phyloP scores from a whole-genome alignment of 2,113 vertebrate genomes.

The Electrona antarctica region DNA sequence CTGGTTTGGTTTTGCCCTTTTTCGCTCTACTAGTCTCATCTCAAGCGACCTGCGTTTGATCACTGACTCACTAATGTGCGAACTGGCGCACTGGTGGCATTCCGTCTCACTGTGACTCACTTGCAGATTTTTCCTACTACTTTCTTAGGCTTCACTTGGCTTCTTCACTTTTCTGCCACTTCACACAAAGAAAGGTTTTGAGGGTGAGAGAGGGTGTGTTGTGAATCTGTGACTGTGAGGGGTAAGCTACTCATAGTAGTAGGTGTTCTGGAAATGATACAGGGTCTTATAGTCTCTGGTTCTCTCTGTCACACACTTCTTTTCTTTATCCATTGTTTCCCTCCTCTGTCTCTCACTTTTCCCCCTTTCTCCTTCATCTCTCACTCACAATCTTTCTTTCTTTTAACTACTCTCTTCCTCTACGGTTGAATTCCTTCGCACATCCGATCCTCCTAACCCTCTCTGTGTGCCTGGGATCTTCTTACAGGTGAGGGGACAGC shows the following conservation, averaged over 20 bases:
- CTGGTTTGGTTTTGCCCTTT: conserved; percentile 30
- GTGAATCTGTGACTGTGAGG: no score
- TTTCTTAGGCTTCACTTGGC: conserved; percentile 48
- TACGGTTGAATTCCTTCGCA: conserved; percentile 75
- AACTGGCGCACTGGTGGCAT: conserved; percentile 39
- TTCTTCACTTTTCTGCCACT: conserved; percentile 15
- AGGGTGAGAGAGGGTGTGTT: conserved; percentile 47
- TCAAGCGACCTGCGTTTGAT: background rate
- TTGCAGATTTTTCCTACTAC: conserved; percentile 3
- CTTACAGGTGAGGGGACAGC: conserved; percentile 72
- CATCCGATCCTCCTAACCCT: conserved; percentile 72
- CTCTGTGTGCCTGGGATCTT: conserved; percentile 57
- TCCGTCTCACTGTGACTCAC: conserved; percentile 25
- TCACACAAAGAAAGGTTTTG: conserved; percentile 46
- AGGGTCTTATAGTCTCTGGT: conserved; percentile 4
- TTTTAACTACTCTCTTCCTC: conserved; percentile 33
- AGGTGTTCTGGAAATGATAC: no score
- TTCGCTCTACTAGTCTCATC: conserved; percentile 25
- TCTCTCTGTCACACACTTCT: background rate
- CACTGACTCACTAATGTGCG: conserved; percentile 34
- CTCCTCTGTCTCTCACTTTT: background rate
- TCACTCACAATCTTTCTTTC: background rate
- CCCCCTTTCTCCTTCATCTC: background rate
- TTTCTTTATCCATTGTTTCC: conserved; percentile 22
- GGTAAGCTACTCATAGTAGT: no score